Evolutionary conservation across 2,888 invertebrate genomes (phyloP).

Genomic region (Pycnomerus fuliginosus): DNA sequence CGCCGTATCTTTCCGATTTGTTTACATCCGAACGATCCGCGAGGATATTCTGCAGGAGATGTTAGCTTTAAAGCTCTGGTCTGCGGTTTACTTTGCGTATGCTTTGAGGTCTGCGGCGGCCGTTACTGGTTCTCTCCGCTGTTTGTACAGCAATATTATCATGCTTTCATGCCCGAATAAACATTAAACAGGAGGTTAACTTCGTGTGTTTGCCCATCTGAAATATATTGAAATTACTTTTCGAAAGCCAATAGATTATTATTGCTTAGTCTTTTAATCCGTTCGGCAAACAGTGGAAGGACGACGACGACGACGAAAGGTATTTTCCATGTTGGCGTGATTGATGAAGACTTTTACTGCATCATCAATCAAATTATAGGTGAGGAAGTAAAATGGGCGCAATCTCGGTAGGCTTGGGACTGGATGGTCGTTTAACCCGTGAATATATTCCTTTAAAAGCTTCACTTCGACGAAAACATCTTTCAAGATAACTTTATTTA

Average conservation of each 20-base stretch:
- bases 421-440: too few relatives aligned
- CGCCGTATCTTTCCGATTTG: background rate
- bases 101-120: slow-evolving; percentile 36
- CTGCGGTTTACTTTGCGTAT: slow-evolving; percentile 33
- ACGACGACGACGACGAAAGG: slow-evolving; percentile 7
- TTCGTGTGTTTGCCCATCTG: slow-evolving; percentile 24
- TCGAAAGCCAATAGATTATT: too few relatives aligned
- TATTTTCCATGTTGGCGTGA: slow-evolving; percentile 19
- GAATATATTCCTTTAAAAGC: too few relatives aligned
- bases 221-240: slow-evolving; percentile 27
- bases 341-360: slow-evolving; percentile 26
- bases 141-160: slow-evolving; percentile 37
- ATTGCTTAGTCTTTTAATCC: too few relatives aligned
- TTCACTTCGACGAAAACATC: too few relatives aligned
- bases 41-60: background rate
- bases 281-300: too few relatives aligned
- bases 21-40: background rate
- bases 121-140: slow-evolving; percentile 25
- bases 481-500: too few relatives aligned
- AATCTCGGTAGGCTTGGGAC: background rate
- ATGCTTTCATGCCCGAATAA: slow-evolving; percentile 35
- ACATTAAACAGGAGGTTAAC: slow-evolving; percentile 28
- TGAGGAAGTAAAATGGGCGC: background rate
- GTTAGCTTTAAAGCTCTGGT: slow-evolving; percentile 9
- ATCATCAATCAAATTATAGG: slow-evolving; percentile 5